Evolutionary conservation across 2,797 vertebrate species (phyloP), one percentile per base, ranked within the genome.

Genomic region (Sitta carolinensis): DNA sequence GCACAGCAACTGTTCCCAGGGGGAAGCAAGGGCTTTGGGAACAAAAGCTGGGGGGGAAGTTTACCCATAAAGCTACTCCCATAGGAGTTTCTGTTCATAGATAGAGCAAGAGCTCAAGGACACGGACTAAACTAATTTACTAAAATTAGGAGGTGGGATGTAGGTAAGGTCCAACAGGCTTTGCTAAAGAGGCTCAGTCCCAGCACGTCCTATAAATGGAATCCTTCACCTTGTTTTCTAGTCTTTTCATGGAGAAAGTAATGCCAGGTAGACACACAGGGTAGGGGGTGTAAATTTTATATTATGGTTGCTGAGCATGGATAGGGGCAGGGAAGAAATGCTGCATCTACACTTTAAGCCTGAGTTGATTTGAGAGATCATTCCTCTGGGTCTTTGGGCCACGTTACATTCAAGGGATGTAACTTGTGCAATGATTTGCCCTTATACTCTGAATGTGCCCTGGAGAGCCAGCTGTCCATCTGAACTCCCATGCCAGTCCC

Each of bases 361-460:
- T 34, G 42, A 42, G 3, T 19, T 68, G 17, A 64, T 30, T 67
- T 72, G 45, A 64, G 55, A 90, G 29, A 68, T 12, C 13, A 4
- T 47, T 59, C 34, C 29, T 42, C 26, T 58, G 29, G 30, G 38
- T 89, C 34, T 68, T 67, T 14, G 18, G n/a, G 50, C 47, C 3
- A 3, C 4, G 5, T 40, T 36, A 58, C 20, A 6, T 23, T 58
- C 54, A 38, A 40, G 30, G 36, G 30, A 20, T 17, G 6, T 36
- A 34, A 40, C 15, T 22, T 34, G 52, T 52, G 16, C 34, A 23
- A 9, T 15, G 48, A 43, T 55, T 50, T 78, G 25, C 58, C 54
- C 51, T 69, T 38, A 6, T 3, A 9, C 8, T 20, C n/a, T 30
- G 19, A 81, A 73, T 9, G 8, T 0, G 1, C 43, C 42, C 16